Conservation (phyloP, 2,113 vertebrate species). For the Psilopogon haemacephalus region DNA sequence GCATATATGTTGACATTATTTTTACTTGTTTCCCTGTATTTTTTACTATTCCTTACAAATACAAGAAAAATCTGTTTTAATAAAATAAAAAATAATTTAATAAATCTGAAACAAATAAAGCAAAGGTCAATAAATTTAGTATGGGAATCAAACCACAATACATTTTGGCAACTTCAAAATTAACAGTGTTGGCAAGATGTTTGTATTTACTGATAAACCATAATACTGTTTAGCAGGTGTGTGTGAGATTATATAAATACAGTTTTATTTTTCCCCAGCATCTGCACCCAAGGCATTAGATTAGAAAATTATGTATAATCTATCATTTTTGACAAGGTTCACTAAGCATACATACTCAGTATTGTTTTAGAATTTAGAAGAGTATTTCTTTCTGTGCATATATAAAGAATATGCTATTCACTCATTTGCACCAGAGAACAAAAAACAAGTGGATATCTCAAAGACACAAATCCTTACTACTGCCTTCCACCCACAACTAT, state of each 20-base stretch:
- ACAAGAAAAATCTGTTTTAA: neutral
- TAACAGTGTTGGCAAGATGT: neutral
- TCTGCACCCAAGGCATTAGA: neutral
- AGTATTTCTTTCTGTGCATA: neutral
- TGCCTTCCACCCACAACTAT: neutral
- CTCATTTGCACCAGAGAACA: neutral
- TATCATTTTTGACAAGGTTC: neutral
- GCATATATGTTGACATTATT: neutral
- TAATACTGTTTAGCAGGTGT: neutral
- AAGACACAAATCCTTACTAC: neutral
- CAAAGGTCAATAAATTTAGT: neutral
- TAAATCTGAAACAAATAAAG: neutral
- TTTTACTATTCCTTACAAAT: neutral
- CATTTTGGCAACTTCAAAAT: neutral
- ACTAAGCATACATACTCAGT: neutral
- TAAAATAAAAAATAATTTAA: neutral
- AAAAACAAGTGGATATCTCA: neutral
- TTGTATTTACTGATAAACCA: neutral
- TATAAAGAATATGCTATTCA: neutral
- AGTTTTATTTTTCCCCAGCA: neutral
- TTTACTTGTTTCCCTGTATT: neutral
- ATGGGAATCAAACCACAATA: neutral
- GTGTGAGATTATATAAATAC: neutral
- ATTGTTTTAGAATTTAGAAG: neutral
- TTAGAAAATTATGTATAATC: neutral